Percentiles rank a stretch among this genome's conserved stretches.
Evolutionary conservation across 2,113 vertebrate genomes (phyloP).

Genomic region (Semnornis frantzii): DNA sequence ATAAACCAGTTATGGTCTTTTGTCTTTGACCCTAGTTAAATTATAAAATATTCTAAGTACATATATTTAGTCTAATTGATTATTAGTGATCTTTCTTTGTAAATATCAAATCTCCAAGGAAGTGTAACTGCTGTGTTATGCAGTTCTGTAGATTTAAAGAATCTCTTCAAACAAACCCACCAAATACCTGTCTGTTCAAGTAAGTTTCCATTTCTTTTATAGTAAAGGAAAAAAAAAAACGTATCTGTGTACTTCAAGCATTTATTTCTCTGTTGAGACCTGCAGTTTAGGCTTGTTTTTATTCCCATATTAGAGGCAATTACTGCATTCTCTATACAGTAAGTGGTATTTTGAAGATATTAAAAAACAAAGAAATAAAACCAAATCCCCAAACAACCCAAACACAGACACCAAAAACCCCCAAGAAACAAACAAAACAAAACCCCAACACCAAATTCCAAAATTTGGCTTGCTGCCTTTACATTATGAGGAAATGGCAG

Average conservation of each 20-base stretch:
- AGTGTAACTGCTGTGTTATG: not conserved
- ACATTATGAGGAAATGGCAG: not conserved
- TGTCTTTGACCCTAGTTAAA: not conserved
- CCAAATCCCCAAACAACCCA: too few species aligned
- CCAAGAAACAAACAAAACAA: too few species aligned
- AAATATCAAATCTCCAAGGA: not conserved
- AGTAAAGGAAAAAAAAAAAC: not conserved
- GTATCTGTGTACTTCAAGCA: not conserved
- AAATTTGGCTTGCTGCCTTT: not conserved
- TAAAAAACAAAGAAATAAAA: not conserved
- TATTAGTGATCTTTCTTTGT: not conserved
- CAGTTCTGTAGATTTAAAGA: not conserved
- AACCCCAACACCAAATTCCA: not conserved
- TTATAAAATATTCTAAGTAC: not conserved
- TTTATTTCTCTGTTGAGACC: not conserved
- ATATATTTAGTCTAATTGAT: not conserved
- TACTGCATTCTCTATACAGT: fast-evolving
- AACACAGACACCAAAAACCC: too few species aligned
- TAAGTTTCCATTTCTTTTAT: not conserved
- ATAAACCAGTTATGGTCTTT: not conserved
- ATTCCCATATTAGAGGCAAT: not conserved
- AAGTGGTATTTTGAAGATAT: not conserved
- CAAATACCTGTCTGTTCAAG: not conserved
- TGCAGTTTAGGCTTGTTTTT: not conserved
- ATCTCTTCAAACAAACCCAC: not conserved